These are phyloP conservation scores for Rhipidura dahli DNA, from an alignment of 2,113 vertebrate genomes.

Conservation along the genomic window DNA sequence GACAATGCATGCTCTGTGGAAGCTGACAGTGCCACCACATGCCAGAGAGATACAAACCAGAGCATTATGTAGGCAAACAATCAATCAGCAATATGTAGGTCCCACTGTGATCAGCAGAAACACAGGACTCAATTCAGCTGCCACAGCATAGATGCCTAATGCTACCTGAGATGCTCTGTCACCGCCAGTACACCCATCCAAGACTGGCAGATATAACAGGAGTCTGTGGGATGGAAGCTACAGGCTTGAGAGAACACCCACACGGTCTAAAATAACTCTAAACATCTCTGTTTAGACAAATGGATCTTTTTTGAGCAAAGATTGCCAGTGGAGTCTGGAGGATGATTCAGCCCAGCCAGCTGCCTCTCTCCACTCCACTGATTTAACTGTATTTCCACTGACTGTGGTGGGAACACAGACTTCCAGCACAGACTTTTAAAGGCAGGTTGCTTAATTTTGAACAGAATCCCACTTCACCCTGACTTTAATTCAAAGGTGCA, in stretches of 20 bases:
- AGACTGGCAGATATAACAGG: neutral
- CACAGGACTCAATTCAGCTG: neutral
- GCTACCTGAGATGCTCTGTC: neutral
- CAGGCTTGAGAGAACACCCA: neutral
- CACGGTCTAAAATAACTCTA: neutral
- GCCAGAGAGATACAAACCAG: neutral
- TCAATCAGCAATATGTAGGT: neutral
- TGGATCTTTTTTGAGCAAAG: neutral
- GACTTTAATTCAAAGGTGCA: neutral
- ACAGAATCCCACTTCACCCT: neutral
- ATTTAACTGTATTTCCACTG: neutral
- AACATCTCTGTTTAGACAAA: neutral
- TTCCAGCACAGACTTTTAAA: neutral
- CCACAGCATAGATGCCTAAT: neutral
- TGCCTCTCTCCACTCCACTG: neutral
- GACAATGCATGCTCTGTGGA: neutral
- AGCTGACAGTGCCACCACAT: neutral
- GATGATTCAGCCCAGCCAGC: neutral
- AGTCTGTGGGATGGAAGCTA: neutral
- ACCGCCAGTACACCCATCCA: neutral
- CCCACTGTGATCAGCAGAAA: neutral
- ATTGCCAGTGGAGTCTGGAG: neutral
- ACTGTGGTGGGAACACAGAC: neutral
- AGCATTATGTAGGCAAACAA: neutral
- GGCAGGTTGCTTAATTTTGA: neutral